A percentile compares a stretch with the other conserved stretches of the same genome.
These are phyloP conservation scores for Latrodectus geometricus DNA, from an alignment of 1,140 invertebrate genomes.

Conservation along the genomic window DNA sequence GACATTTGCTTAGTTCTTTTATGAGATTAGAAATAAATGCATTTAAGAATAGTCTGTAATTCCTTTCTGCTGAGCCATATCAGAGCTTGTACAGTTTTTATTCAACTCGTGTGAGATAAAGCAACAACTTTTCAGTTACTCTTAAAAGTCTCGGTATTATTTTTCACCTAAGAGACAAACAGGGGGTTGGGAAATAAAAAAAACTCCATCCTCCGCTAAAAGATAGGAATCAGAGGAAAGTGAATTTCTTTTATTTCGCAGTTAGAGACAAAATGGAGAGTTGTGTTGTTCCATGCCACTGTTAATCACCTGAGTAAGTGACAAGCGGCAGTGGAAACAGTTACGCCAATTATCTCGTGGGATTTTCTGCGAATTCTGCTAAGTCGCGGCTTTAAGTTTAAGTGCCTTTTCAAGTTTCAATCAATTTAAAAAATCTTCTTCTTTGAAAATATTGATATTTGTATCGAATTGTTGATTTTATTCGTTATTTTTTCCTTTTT, in stretches of 20 bases:
- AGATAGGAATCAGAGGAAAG: background rate
- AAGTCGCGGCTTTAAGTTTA: background rate
- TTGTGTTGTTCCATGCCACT: constrained; percentile 30
- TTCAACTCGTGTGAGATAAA: no score
- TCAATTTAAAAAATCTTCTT: background rate
- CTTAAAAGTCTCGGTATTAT: background rate
- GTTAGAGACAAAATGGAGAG: constrained; percentile 15
- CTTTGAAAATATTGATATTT: background rate
- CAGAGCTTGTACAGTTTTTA: no score
- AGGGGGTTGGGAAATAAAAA: no score
- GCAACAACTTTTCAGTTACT: no score
- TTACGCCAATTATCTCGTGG: background rate
- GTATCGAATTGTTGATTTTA: background rate
- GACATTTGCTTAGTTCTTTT: no score
- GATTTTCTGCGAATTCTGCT: background rate
- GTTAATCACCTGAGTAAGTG: constrained; percentile 32
- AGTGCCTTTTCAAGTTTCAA: constrained; percentile 4
- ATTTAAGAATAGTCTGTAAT: no score
- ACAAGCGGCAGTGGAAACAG: constrained; percentile 18
- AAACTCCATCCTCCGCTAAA: background rate
- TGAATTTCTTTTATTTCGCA: background rate
- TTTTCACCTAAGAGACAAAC: background rate
- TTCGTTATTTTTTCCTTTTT: no score
- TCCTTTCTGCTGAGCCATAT: no score
- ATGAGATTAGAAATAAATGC: no score